phyloP scores from a whole-genome alignment of 2,888 invertebrate species.

The Gari tellinella region DNA sequence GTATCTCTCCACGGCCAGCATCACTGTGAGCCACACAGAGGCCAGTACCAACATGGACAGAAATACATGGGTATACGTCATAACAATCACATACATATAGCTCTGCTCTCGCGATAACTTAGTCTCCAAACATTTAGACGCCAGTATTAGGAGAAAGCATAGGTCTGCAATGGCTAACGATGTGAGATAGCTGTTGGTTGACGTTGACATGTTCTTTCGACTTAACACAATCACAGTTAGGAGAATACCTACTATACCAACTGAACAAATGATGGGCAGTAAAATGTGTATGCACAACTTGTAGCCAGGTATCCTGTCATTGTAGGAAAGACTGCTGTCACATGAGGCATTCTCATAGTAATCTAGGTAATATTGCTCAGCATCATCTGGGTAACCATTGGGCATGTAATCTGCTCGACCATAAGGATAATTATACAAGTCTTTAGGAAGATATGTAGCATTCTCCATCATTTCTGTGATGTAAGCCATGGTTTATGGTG shows the following conservation, averaged over 20 bases:
- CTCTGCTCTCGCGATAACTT: slow-evolving; percentile 32
- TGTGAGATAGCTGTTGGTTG: slow-evolving; percentile 82
- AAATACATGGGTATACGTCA: slow-evolving; percentile 68
- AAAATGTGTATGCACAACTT: slow-evolving; percentile 54
- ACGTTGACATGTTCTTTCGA: slow-evolving; percentile 82
- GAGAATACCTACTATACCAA: slow-evolving; percentile 80
- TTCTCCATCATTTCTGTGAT: too few species aligned
- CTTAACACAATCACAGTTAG: slow-evolving; percentile 81
- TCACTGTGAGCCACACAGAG: slow-evolving; percentile 82
- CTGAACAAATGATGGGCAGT: slow-evolving; percentile 73
- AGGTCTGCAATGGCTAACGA: slow-evolving; percentile 81
- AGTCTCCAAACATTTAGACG: slow-evolving; percentile 55
- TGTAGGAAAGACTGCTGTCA: too few species aligned
- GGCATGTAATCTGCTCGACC: too few species aligned
- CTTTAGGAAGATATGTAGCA: too few species aligned
- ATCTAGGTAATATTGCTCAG: too few species aligned
- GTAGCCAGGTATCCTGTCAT: slow-evolving; percentile 15
- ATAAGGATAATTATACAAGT: too few species aligned
- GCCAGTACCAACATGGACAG: slow-evolving; percentile 70
- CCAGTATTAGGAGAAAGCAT: slow-evolving; percentile 75
- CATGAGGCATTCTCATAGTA: too few species aligned
- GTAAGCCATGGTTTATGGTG: too few species aligned
- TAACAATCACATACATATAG: slow-evolving; percentile 61
- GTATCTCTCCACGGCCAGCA: slow-evolving; percentile 82
- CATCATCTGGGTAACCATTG: too few species aligned